These are phyloP conservation scores for Myathropa florea DNA, from an alignment of 2,888 invertebrate genomes.

Conservation along the genomic window DNA sequence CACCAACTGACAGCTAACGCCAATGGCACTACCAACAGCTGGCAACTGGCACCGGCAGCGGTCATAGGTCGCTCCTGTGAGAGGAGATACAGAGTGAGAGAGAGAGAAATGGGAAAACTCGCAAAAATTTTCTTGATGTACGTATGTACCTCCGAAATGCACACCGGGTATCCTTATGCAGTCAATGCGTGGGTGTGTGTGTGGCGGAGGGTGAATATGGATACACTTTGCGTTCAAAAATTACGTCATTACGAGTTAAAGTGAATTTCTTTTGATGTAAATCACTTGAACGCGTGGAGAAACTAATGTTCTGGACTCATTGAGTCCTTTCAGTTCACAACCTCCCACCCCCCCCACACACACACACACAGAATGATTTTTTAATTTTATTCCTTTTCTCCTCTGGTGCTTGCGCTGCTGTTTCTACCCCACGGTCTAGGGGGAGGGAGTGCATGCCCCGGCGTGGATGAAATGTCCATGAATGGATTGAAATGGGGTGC, in stretches of 20 bases:
- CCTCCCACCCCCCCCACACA: no score
- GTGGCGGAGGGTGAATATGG: no score
- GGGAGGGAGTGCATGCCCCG: no score
- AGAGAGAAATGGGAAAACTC: neutral
- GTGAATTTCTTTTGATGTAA: slow-evolving; percentile 46
- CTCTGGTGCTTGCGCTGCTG: neutral
- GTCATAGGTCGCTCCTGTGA: neutral
- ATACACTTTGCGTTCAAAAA: neutral
- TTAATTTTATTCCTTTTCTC: neutral
- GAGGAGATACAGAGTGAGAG: no score
- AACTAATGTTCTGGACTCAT: neutral
- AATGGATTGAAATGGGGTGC: neutral
- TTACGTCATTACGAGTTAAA: slow-evolving; percentile 39
- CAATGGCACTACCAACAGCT: no score
- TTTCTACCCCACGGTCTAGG: no score
- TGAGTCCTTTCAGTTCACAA: no score
- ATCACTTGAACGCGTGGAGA: slow-evolving; percentile 28
- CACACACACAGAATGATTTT: neutral
- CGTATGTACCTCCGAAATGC: no score
- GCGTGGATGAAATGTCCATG: neutral
- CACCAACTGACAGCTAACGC: no score
- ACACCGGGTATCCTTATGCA: no score
- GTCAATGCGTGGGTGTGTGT: no score
- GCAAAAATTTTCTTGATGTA: slow-evolving; percentile 6
- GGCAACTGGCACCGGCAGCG: no score